Base-by-base conservation (phyloP, 2,888 invertebrate genomes). In the Drosophila formosana region DNA sequence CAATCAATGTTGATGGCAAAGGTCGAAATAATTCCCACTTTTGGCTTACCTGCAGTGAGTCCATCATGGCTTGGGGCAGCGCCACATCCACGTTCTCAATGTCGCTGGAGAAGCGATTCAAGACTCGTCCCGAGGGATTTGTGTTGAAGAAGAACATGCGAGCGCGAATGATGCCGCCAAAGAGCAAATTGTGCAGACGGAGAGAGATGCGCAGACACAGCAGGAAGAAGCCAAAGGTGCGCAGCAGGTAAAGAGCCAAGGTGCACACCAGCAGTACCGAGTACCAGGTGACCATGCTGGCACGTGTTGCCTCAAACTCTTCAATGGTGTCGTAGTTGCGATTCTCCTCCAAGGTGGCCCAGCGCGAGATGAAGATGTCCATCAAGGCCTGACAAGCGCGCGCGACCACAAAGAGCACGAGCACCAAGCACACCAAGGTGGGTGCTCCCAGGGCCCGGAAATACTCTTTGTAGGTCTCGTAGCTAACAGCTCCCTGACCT, bases 91-190 rank as follows among this genome's bases (percentile, higher is more conserved):
- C 91, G 1, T 94, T 94, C 25, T 94, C 95, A 52, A 96, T 94
- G 88, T 96, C 96, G 90, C 96, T 96, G 9, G 96, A 95, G 89
- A 96, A 96, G 49, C 96, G 93, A 91, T 96, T 96, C n/a, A 96
- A 91, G 70, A 96, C 95, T 68, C 95, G 93, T 11, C 95, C 95
- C 92, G 93, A 84, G 1, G 92, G 88, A 92, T 96, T 96, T 67
- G 94, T 94, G 89, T 96, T 96, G 92, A 96, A 97, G 92, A 97
- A 97, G 91, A 94, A 93, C 93, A 96, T 95, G 0, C 95, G 95
- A 0, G 96, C 94, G 66, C 94, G 93, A 0, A 96, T 94, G 0
- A 97, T 94, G 0, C 94, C 94, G 55, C 95, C 94, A 88, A 98
- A 97, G 94, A 98, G 96, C 4, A 91, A 93, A 82, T 96, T 95